phyloP scores from a whole-genome alignment of 1,140 invertebrate genomes.

The Micrasema longulum region DNA sequence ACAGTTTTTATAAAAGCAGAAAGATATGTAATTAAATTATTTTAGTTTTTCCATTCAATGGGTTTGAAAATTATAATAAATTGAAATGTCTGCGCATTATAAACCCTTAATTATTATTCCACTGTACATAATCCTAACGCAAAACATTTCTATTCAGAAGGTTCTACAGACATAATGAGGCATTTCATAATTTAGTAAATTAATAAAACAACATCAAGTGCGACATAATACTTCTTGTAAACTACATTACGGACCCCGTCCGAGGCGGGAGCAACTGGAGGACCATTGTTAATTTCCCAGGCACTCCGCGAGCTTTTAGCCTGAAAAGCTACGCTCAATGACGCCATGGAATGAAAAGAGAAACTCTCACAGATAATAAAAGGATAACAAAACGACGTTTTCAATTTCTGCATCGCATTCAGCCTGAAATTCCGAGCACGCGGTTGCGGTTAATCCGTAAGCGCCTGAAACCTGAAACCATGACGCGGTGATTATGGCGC shows the following conservation, averaged over 20 bases:
- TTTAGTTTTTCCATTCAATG: no score
- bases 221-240: not conserved
- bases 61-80: no score
- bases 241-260: not conserved
- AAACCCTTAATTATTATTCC: no score
- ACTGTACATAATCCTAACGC: no score
- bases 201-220: not conserved
- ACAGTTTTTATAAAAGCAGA: no score
- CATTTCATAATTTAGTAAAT: no score
- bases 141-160: not conserved
- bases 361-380: constrained; percentile 39
- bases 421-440: constrained; percentile 32
- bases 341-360: constrained; percentile 38
- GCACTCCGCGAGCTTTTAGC: constrained; percentile 44
- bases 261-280: not conserved
- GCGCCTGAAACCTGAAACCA: not conserved
- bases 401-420: constrained; percentile 31
- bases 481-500: constrained; percentile 15
- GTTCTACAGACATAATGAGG: not conserved
- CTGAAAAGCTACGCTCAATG: constrained; percentile 35
- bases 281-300: constrained; percentile 48
- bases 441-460: constrained; percentile 22
- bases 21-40: no score
- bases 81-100: no score
- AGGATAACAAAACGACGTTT: constrained; percentile 46